phyloP scores from a whole-genome alignment of 2,888 invertebrate species.

The Oscheius myriophilus region DNA sequence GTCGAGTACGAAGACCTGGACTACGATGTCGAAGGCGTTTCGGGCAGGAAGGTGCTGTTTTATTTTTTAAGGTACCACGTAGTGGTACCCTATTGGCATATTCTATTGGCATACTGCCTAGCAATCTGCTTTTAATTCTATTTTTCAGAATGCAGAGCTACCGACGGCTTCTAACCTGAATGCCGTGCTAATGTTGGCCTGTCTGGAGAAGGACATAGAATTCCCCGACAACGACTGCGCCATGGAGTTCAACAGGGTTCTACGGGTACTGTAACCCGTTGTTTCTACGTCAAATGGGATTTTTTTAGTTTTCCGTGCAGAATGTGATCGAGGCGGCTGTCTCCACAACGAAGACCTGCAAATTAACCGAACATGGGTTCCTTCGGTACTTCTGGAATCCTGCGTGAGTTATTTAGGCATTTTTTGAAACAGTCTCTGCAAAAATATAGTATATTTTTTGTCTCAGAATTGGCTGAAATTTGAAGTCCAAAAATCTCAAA shows the following conservation, averaged over 20 bases:
- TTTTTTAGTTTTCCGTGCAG: constrained; percentile 9
- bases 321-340: constrained; percentile 22
- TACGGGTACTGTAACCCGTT: constrained; percentile 6
- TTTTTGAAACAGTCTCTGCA: no score
- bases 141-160: constrained; percentile 14
- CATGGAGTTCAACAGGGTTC: constrained; percentile 3
- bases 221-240: constrained; percentile 21
- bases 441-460: no score
- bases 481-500: no score
- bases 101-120: no score
- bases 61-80: neutral
- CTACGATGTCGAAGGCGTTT: neutral
- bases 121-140: no score
- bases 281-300: neutral
- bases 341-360: neutral
- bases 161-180: constrained; percentile 20
- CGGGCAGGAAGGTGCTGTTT: neutral
- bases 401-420: no score
- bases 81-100: no score
- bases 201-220: constrained; percentile 3
- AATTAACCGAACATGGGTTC: constrained; percentile 17
- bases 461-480: no score
- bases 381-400: constrained; percentile 4
- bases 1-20: constrained; percentile 1
- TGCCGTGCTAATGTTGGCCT: constrained; percentile 11